phyloP scores from a whole-genome alignment of 2,797 vertebrate species.

The Phylloscopus collybita region DNA sequence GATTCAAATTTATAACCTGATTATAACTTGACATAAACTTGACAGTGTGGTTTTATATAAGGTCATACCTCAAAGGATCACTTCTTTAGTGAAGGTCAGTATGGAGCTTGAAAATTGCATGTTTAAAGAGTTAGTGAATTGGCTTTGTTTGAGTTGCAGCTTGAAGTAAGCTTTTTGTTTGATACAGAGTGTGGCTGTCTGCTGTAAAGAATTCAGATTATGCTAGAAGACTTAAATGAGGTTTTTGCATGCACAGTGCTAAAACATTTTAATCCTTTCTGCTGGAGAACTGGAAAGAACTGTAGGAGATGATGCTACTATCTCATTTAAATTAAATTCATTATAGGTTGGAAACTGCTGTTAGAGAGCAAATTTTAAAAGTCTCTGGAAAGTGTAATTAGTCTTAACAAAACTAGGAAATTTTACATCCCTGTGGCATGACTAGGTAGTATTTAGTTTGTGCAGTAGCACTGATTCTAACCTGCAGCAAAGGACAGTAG shows the following conservation, averaged over 20 bases:
- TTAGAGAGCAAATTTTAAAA: background rate
- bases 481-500: background rate
- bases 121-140: background rate
- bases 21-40: background rate
- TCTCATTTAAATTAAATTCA: background rate
- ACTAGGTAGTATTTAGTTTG: background rate
- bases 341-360: background rate
- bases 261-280: background rate
- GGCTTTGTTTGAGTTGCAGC: background rate
- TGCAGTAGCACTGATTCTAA: background rate
- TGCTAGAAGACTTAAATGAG: background rate
- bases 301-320: background rate
- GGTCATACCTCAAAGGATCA: background rate
- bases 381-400: background rate
- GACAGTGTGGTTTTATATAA: background rate
- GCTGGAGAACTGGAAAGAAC: background rate
- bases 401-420: background rate
- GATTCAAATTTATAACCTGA: background rate
- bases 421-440: background rate
- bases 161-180: background rate
- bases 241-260: background rate
- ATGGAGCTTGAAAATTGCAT: background rate
- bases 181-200: background rate
- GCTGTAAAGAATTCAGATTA: background rate
- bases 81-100: background rate